A percentile compares a stretch with the other conserved stretches of the same genome.
phyloP scores from a whole-genome alignment of 2,888 invertebrate genomes.

The Myopa testacea region DNA sequence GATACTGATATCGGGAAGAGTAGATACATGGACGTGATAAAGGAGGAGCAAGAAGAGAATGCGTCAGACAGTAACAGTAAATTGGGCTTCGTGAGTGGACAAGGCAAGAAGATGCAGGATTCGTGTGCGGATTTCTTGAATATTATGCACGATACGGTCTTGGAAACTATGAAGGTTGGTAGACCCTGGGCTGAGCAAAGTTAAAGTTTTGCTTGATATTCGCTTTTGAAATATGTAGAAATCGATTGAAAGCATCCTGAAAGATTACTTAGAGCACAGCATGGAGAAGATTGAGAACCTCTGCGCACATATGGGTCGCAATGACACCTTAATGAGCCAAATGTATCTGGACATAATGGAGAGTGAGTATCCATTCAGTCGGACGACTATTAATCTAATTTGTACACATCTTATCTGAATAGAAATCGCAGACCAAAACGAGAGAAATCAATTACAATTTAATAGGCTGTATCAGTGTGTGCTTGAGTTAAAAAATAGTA shows the following conservation, averaged over 20 bases:
- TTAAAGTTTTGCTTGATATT: no score
- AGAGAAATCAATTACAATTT: slow-evolving; percentile 50
- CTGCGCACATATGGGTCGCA: slow-evolving; percentile 43
- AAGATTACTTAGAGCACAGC: slow-evolving; percentile 40
- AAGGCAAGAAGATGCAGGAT: slow-evolving; percentile 50
- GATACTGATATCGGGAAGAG: slow-evolving; percentile 26
- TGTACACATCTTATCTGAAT: background rate
- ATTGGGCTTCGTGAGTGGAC: slow-evolving; percentile 22
- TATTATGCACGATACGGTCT: slow-evolving; percentile 58
- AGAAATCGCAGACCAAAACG: slow-evolving; percentile 53
- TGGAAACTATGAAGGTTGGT: slow-evolving; percentile 58
- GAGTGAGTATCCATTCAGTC: slow-evolving; percentile 46
- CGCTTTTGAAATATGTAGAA: slow-evolving; percentile 43
- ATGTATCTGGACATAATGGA: slow-evolving; percentile 48
- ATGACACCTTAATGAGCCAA: slow-evolving; percentile 45
- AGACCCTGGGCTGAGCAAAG: background rate
- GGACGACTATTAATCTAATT: background rate
- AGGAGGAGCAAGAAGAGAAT: slow-evolving; percentile 45
- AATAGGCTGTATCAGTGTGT: slow-evolving; percentile 50
- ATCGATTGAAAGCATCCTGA: slow-evolving; percentile 45
- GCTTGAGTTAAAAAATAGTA: slow-evolving; percentile 26
- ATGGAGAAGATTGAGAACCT: slow-evolving; percentile 46
- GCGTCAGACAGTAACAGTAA: slow-evolving; percentile 20
- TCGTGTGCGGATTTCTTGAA: slow-evolving; percentile 60
- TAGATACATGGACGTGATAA: slow-evolving; percentile 46